Conservation (phyloP, 37 sponge, comb jelly and placozoan species). For the Haliclona indistincta region DNA sequence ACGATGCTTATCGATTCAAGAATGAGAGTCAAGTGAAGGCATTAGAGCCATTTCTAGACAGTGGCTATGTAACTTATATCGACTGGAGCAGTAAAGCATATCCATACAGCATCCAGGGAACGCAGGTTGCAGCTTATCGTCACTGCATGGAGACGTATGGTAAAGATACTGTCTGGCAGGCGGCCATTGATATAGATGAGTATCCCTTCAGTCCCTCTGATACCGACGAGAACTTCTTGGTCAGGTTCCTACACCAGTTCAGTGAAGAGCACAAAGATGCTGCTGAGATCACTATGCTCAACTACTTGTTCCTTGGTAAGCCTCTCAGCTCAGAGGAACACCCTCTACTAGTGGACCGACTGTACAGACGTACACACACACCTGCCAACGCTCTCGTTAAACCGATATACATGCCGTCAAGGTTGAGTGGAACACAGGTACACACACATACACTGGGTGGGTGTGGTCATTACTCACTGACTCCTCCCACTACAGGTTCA, state of each 20-base stretch:
- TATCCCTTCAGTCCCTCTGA: slow-evolving; percentile 72
- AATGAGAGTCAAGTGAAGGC: slow-evolving; percentile 46
- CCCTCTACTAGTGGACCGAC: slow-evolving; percentile 43
- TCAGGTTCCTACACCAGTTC: slow-evolving; percentile 40
- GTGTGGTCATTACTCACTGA: too few species aligned
- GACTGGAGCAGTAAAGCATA: slow-evolving; percentile 57
- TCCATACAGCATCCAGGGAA: slow-evolving; percentile 48
- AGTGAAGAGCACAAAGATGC: slow-evolving; percentile 7
- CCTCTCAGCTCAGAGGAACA: slow-evolving; percentile 10
- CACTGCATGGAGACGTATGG: slow-evolving; percentile 52
- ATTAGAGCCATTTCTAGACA: slow-evolving; percentile 15
- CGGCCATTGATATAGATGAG: slow-evolving; percentile 81
- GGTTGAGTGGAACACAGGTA: slow-evolving; percentile 31
- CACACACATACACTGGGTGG: too few species aligned
- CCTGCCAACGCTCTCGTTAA: slow-evolving; percentile 65
- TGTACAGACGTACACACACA: slow-evolving; percentile 48
- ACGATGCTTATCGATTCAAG: slow-evolving; percentile 54
- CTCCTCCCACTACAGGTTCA: slow-evolving; percentile 36
- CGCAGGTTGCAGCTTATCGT: slow-evolving; percentile 76
- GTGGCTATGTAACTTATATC: slow-evolving; percentile 62
- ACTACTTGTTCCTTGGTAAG: slow-evolving; percentile 68
- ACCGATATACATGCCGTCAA: slow-evolving; percentile 61
- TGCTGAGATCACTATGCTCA: slow-evolving; percentile 65
- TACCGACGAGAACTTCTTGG: slow-evolving; percentile 59
- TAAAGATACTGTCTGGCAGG: slow-evolving; percentile 57